Percentiles rank a stretch among this genome's conserved stretches.
phyloP scores from a whole-genome alignment of 30 jellyfish, hydroid and myxozoan genomes.

The Morbakka virulenta region DNA sequence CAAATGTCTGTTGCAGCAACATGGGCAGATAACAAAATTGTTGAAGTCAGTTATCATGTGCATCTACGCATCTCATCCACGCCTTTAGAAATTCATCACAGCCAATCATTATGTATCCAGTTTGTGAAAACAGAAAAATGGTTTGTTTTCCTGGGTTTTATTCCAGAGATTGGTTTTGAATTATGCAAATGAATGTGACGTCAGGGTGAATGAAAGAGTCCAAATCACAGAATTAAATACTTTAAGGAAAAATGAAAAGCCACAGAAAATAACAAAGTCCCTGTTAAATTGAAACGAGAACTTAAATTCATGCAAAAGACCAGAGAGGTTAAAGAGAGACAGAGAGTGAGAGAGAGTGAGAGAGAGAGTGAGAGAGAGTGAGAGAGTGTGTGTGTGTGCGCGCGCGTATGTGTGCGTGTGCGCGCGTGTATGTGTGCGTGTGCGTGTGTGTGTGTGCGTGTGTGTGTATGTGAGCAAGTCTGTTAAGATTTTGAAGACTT shows the following conservation, averaged over 20 bases:
- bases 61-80: not conserved
- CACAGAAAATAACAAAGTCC: not conserved
- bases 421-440: not conserved
- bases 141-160: not conserved
- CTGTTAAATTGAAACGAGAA: not conserved
- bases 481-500: not conserved
- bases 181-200: not conserved
- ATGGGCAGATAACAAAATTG: constrained; percentile 3
- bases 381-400: too few species aligned
- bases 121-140: not conserved
- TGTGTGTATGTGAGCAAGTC: not conserved
- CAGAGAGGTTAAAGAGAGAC: not conserved
- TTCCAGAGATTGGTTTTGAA: not conserved
- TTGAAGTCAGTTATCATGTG: not conserved
- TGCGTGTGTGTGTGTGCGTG: not conserved
- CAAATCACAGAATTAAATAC: not conserved
- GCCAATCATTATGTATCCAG: not conserved
- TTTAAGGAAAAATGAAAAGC: not conserved
- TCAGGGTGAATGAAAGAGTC: not conserved
- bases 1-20: constrained; percentile 4
- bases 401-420: too few species aligned
- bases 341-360: not conserved
- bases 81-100: not conserved
- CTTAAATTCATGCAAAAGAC: not conserved
- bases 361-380: not conserved